Base-by-base conservation (phyloP, 2,113 vertebrate species). In the Erinaceus europaeus region DNA sequence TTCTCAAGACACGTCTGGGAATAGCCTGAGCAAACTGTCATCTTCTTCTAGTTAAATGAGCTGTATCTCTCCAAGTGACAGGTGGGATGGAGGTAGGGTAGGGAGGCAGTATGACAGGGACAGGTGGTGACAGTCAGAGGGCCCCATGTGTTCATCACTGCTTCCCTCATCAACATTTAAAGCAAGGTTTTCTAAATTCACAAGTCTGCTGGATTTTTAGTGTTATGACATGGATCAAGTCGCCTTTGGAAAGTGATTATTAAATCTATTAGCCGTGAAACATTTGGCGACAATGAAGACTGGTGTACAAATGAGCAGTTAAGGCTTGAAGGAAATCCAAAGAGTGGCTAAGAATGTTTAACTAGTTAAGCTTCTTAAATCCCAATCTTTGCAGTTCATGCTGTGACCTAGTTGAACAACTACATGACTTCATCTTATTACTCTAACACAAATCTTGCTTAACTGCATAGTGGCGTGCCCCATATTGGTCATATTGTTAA, bases 271-370 rank as follows among this genome's bases (percentile, higher is more conserved):
- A 86, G 29, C 48, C n/a, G 6, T 72, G 32, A 92, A 81, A 21
- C n/a, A 80, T 84, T 89, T 73, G 64, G 80, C 62, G 52, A 88
- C 64, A 78, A 34, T n/a, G 40, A 73, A 91, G 34, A 67, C 40
- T 7, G 14, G 29, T 46, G 21, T 61, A 77, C 50, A 89, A 77
- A 67, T 77, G 69, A 77, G 36, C 17, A 3, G 61, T 65, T 71
- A 83, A 86, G 62, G 40, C 32, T 4, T 52, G 53, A 80, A 52
- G 55, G 78, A 90, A 88, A 46, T 71, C 29, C 86, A 79, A 89
- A 53, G 53, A 86, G 36, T 61, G 3, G 21, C 61, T 69, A 36
- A 91, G 62, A 83, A 61, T 40, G 21, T 77, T 88, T 71, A 50
- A 61, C 27, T 68, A 38, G 38, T 68, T 91, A 69, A 91, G 38